Conservation (phyloP, 2,797 vertebrate species). For the Myripristis murdjan region DNA sequence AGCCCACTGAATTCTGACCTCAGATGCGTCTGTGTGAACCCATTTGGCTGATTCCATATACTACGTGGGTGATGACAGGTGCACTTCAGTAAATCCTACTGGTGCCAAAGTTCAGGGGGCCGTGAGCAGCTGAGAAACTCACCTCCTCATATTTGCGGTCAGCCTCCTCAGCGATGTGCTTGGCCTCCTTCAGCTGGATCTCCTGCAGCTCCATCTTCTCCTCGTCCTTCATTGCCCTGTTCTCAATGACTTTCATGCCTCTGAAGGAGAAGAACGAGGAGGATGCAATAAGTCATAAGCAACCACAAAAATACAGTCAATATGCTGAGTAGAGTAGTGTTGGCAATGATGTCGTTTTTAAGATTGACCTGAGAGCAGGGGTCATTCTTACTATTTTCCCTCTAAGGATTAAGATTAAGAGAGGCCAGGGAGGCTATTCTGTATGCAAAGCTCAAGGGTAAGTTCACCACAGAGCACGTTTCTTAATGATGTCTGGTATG, state of each 20-base stretch:
- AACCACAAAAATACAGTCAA: neutral
- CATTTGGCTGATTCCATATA: neutral
- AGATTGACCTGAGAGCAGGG: neutral
- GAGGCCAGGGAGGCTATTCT: neutral
- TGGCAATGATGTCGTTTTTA: neutral
- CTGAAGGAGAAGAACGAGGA: slow-evolving; percentile 71
- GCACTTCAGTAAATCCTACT: neutral
- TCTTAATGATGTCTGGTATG: neutral
- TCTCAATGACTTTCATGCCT: slow-evolving; percentile 99
- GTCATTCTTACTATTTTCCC: neutral
- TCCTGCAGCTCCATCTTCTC: slow-evolving; percentile 99
- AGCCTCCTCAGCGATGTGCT: slow-evolving; percentile 98
- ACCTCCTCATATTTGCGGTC: slow-evolving; percentile 99
- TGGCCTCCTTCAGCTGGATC: slow-evolving; percentile 98
- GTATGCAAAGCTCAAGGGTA: neutral
- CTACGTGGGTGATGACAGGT: no score
- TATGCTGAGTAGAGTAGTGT: neutral
- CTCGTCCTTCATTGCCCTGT: slow-evolving; percentile 98
- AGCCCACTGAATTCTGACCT: slow-evolving; percentile 1
- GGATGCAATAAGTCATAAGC: neutral
- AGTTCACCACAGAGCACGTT: neutral
- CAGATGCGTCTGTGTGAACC: no score
- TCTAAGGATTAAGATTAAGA: neutral
- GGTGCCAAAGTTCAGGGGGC: neutral
- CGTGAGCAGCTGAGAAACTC: slow-evolving; percentile 67